These are phyloP conservation scores for Proctacanthus coquilletti DNA, from an alignment of 1,140 invertebrate species.

Conservation along the genomic window DNA sequence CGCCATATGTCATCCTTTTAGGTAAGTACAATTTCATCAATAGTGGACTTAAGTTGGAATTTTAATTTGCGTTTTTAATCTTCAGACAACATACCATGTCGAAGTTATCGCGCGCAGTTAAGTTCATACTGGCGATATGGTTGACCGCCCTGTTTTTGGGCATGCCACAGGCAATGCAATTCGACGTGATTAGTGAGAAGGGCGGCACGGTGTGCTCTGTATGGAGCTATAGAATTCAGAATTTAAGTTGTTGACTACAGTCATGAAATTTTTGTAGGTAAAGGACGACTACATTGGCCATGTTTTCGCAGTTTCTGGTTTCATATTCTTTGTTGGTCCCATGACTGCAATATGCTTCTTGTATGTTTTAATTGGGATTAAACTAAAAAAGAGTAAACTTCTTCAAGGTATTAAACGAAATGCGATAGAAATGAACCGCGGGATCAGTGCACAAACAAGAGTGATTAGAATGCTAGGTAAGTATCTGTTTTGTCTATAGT, in stretches of 20 bases:
- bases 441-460: constrained; percentile 36
- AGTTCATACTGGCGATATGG: constrained; percentile 60
- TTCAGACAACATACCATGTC: constrained; percentile 67
- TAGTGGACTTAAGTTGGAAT: too few species aligned
- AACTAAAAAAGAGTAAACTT: constrained; percentile 38
- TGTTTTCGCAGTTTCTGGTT: constrained; percentile 68
- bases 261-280: constrained; percentile 28
- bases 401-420: constrained; percentile 22
- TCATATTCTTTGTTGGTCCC: constrained; percentile 70
- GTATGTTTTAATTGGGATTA: constrained; percentile 68
- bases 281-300: constrained; percentile 47
- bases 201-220: constrained; percentile 35
- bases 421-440: constrained; percentile 21
- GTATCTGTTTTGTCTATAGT: constrained; percentile 16
- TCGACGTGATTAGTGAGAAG: constrained; percentile 38
- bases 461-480: constrained; percentile 53
- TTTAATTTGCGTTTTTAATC: too few species aligned
- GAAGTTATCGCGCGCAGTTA: constrained; percentile 56
- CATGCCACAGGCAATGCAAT: constrained; percentile 63
- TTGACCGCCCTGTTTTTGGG: constrained; percentile 53
- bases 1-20: constrained; percentile 67
- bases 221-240: constrained; percentile 7
- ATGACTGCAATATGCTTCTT: constrained; percentile 74
- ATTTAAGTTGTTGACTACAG: background rate
- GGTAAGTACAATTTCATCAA: too few species aligned